Conservation (phyloP, 2,888 invertebrate species). For the Melieria crassipennis region DNA sequence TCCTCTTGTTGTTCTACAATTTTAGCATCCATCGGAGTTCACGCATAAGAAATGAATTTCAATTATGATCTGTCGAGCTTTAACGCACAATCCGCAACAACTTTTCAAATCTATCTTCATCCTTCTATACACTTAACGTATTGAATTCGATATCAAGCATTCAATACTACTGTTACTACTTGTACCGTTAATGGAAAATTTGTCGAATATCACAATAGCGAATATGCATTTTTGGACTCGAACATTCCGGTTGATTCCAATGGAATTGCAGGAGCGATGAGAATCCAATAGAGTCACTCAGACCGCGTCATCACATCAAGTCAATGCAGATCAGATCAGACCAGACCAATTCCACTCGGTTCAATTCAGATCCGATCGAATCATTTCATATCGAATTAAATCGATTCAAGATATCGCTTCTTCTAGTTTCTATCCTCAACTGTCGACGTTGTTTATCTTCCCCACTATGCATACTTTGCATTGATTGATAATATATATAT, state of each 20-base stretch:
- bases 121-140: too few relatives aligned
- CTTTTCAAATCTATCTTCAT: not conserved
- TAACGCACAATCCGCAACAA: slow-evolving; percentile 12
- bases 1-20: not conserved
- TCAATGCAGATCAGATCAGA: not conserved
- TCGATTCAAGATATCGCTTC: not conserved
- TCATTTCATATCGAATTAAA: not conserved
- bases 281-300: not conserved
- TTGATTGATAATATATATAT: slow-evolving; percentile 22
- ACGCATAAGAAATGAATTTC: slow-evolving; percentile 46
- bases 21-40: slow-evolving; percentile 52
- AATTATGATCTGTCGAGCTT: slow-evolving; percentile 3
- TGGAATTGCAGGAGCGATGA: too few relatives aligned
- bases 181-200: not conserved
- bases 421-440: slow-evolving; percentile 12
- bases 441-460: slow-evolving; percentile 8
- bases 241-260: too few relatives aligned
- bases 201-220: not conserved
- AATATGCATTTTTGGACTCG: too few relatives aligned
- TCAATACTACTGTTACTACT: too few relatives aligned
- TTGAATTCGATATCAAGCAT: too few relatives aligned
- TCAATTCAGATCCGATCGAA: not conserved
- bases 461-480: not conserved
- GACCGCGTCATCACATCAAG: not conserved
- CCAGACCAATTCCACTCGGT: not conserved